phyloP scores from a whole-genome alignment of 2,797 vertebrate species.

The Propithecus perrieri region DNA sequence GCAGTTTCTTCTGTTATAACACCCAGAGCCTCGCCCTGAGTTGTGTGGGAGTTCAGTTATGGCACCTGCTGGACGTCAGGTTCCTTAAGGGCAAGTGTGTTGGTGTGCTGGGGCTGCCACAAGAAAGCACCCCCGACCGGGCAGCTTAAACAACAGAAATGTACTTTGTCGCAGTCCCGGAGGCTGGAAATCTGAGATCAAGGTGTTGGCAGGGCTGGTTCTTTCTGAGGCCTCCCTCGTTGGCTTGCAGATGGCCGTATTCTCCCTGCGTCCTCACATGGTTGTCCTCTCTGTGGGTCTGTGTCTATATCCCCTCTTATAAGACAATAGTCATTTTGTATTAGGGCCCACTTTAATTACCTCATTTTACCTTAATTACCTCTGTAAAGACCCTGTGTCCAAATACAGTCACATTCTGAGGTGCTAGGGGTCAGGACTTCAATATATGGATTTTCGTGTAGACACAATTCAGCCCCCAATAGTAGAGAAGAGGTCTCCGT shows the following conservation, averaged over 20 bases:
- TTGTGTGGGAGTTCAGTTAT: neutral
- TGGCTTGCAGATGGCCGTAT: accelerated
- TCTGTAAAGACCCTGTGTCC: neutral
- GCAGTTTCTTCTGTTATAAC: slow-evolving; percentile 23
- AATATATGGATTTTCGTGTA: accelerated
- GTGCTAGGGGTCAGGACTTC: neutral
- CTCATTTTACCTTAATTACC: neutral
- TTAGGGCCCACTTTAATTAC: neutral
- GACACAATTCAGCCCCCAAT: too few relatives aligned
- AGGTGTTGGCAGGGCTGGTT: accelerated
- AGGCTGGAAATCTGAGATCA: neutral
- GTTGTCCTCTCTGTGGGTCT: neutral
- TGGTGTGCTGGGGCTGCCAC: neutral
- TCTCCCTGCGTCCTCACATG: accelerated
- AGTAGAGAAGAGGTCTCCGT: neutral
- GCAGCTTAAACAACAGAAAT: accelerated
- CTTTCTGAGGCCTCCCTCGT: neutral
- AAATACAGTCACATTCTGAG: neutral
- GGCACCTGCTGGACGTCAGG: neutral
- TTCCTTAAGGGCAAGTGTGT: neutral
- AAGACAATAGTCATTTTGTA: neutral
- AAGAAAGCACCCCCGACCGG: accelerated
- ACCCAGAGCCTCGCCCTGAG: neutral
- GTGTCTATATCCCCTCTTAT: accelerated
- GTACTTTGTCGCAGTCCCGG: accelerated